A percentile compares a stretch with the other conserved stretches of the same genome.
Evolutionary conservation across 2,113 vertebrate species (phyloP).

Genomic region (Osmerus eperlanus): DNA sequence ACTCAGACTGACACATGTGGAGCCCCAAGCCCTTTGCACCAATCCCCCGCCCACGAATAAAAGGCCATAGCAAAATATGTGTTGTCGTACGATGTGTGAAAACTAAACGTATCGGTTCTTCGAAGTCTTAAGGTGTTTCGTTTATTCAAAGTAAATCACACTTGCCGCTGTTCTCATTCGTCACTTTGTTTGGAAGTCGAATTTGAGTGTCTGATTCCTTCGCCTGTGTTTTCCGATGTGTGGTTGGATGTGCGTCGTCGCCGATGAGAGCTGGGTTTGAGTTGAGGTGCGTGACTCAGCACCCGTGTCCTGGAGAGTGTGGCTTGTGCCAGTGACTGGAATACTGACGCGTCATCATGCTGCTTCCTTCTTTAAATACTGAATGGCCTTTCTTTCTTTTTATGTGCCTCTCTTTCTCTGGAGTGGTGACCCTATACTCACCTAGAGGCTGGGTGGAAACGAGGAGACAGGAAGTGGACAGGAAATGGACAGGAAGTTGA

Average conservation of each 20-base stretch:
- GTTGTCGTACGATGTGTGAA: conserved; percentile 40
- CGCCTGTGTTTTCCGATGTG: conserved; percentile 21
- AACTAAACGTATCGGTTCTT: conserved; percentile 24
- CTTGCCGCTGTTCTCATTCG: conserved; percentile 19
- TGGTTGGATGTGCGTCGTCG: conserved; percentile 36
- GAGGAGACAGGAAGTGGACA: conserved; percentile 31
- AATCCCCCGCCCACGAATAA: conserved; percentile 36
- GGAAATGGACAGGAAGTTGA: conserved; percentile 30
- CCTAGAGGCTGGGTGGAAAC: conserved; percentile 29
- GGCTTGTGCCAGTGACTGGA: conserved; percentile 39
- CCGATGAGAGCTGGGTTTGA: conserved; percentile 20
- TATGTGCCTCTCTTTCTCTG: conserved; percentile 72
- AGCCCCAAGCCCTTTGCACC: conserved; percentile 53
- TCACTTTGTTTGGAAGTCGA: conserved; percentile 24
- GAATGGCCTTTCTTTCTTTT: conserved; percentile 70
- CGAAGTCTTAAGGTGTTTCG: conserved; percentile 31
- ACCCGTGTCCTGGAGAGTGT: conserved; percentile 22
- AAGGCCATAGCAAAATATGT: conserved; percentile 57
- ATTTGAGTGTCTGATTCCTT: conserved; percentile 24
- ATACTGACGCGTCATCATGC: conserved; percentile 46
- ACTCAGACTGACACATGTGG: conserved; percentile 1
- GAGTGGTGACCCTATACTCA: conserved; percentile 54
- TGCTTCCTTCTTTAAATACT: conserved; percentile 60
- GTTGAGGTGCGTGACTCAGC: conserved; percentile 35
- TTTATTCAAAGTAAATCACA: background rate